Conservation (phyloP, 2,888 invertebrate genomes). For the Scaptomyza cyrtandrae region DNA sequence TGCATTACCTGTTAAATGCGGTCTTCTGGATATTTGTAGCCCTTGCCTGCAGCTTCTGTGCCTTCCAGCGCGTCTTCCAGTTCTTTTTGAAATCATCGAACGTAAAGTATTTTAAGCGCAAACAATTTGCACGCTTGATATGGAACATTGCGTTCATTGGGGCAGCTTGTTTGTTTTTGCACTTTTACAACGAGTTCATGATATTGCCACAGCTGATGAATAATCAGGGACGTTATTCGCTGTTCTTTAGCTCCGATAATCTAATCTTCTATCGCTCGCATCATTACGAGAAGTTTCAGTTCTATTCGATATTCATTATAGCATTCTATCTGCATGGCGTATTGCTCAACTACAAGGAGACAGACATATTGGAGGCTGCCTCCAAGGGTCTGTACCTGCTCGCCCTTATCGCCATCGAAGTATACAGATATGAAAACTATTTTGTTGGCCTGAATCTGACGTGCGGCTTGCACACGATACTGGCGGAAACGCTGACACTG, state of each 20-base stretch:
- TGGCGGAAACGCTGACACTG: constrained; percentile 82
- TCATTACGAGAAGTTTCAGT: constrained; percentile 83
- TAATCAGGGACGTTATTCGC: constrained; percentile 82
- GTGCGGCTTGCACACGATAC: constrained; percentile 82
- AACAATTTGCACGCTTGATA: constrained; percentile 82
- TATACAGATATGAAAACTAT: constrained; percentile 84
- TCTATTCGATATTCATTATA: constrained; percentile 83
- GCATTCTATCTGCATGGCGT: constrained; percentile 83
- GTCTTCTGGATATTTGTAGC: constrained; percentile 84
- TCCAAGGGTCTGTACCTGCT: constrained; percentile 82
- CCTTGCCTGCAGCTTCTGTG: constrained; percentile 78
- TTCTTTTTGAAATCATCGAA: constrained; percentile 83
- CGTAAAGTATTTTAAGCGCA: constrained; percentile 83
- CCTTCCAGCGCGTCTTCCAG: constrained; percentile 83
- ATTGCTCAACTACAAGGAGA: constrained; percentile 82
- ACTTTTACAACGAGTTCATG: constrained; percentile 84
- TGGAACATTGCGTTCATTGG: constrained; percentile 84
- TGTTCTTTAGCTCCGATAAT: constrained; percentile 84
- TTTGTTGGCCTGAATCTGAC: constrained; percentile 84
- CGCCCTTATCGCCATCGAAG: constrained; percentile 80
- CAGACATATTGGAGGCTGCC: constrained; percentile 82
- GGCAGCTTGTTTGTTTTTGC: constrained; percentile 82
- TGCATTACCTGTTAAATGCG: constrained; percentile 82
- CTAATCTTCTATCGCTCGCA: constrained; percentile 83
- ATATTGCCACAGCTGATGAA: constrained; percentile 83